phyloP scores from a whole-genome alignment of 2,113 vertebrate genomes.

The Poeciliopsis occidentalis region DNA sequence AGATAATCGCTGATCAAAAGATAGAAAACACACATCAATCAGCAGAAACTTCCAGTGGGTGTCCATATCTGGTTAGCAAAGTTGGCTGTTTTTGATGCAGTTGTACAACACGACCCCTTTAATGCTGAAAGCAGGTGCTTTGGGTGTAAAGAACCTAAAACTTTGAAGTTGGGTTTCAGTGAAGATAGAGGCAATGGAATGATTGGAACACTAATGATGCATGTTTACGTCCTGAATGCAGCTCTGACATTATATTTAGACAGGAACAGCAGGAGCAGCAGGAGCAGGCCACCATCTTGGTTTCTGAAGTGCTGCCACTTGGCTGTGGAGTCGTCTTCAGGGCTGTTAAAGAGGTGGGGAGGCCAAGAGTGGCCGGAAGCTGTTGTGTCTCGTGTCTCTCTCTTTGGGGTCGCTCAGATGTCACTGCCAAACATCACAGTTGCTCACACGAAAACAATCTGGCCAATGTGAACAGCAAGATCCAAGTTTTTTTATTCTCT shows the following conservation, averaged over 20 bases:
- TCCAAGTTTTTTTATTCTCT: background rate
- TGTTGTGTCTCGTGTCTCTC: conserved; percentile 43
- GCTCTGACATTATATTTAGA: conserved; percentile 61
- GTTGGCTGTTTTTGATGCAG: background rate
- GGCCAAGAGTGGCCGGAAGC: conserved; percentile 19
- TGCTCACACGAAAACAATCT: conserved; percentile 18
- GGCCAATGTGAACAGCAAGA: conserved; percentile 33
- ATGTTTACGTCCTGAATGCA: conserved; percentile 39
- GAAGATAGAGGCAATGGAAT: background rate
- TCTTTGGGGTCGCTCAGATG: conserved; percentile 56
- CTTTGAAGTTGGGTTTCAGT: background rate
- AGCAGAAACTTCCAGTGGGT: conserved; percentile 51
- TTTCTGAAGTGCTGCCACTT: conserved; percentile 77
- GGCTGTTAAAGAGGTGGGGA: conserved; percentile 38
- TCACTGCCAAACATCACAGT: conserved; percentile 51
- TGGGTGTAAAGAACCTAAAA: background rate
- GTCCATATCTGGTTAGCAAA: conserved; percentile 21
- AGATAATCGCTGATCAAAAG: conserved; percentile 83
- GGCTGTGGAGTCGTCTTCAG: conserved; percentile 63
- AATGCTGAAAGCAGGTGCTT: background rate
- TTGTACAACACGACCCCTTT: background rate
- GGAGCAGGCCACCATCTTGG: conserved; percentile 59
- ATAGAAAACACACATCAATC: conserved; percentile 78
- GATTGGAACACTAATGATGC: conserved; percentile 46
- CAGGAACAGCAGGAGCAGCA: conserved; percentile 19